Base-by-base conservation (phyloP, 2,797 vertebrate species). In the Borostomias antarcticus region DNA sequence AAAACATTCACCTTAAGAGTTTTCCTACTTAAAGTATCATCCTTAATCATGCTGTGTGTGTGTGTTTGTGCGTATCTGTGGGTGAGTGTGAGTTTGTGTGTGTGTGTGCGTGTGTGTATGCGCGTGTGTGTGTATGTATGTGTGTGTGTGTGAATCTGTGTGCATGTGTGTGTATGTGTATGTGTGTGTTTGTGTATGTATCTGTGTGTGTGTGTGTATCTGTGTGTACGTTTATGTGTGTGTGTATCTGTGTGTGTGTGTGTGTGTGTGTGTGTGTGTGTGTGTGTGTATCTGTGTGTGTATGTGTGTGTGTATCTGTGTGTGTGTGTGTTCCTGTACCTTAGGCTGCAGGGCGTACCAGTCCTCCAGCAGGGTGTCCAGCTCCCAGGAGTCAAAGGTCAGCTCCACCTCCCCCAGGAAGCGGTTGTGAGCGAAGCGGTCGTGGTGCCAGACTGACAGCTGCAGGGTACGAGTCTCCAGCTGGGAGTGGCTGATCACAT, bases 321-420 rank as follows among this genome's bases (percentile, higher is more conserved):
- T 13, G 23, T 10, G 37, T 15, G 28, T 29, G 7, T 30, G 8
- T 45, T 9, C 11, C 13, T 15, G 8, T 88, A 99, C 98, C 93
- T 94, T 98, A 19, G 96, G 95, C 84, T 96, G 96, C 64, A 99
- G 92, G 23, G 90, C 40, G 79, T 96, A 95, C 95, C 95, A 97
- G 62, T 96, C 94, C 75, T 98, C 95, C 0, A 89, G 80, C 65
- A 94, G 89, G 61, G 93, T 94, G 83, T 98, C 95, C 25, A 98
- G 96, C 89, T 98, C 95, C 95, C 95, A 97, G 63, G 95, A 94
- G 75, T 99, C 98, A 1, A 99, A 95, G 62, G 94, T 93, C 85
- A 98, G 90, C 89, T 98, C 96, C 81, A 96, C 95, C 88, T 99
- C 96, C 45, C 98, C 97, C 26, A 99, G 91, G 88, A 99, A 99